Conservation (phyloP, 1,140 invertebrate species). For the Apocrypta bakeri region DNA sequence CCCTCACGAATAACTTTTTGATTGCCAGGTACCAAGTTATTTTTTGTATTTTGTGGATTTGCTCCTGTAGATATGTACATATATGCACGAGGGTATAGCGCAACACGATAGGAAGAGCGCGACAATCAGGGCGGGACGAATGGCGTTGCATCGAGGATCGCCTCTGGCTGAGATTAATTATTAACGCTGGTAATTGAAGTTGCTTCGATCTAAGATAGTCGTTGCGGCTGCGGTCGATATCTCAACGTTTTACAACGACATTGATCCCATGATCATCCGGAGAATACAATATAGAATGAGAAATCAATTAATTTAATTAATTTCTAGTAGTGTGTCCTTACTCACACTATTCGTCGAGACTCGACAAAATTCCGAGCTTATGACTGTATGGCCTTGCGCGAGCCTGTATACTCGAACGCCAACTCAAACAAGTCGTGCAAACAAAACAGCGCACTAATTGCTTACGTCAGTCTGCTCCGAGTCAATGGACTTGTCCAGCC, state of each 20-base stretch:
- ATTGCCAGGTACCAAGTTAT: no score
- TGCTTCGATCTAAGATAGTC: constrained; percentile 68
- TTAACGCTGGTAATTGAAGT: constrained; percentile 69
- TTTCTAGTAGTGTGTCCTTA: not conserved
- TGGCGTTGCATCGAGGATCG: constrained; percentile 19
- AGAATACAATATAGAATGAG: not conserved
- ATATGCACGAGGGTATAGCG: no score
- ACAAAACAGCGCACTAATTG: constrained; percentile 61
- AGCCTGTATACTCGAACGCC: constrained; percentile 35
- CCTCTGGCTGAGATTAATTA: constrained; percentile 64
- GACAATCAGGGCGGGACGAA: constrained; percentile 39
- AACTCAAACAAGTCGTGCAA: constrained; percentile 59
- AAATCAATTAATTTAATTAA: constrained; percentile 25
- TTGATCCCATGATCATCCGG: no score
- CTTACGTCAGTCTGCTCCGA: constrained; percentile 57
- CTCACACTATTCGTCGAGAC: not conserved
- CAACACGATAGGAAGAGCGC: not conserved
- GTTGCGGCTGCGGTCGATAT: constrained; percentile 54
- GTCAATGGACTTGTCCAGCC: constrained; percentile 22
- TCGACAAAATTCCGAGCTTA: constrained; percentile 7
- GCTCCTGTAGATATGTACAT: no score
- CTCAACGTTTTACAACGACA: no score
- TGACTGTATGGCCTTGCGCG: not conserved
- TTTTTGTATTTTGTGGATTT: no score
- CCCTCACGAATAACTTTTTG: no score